A percentile compares a stretch with the other conserved stretches of the same genome.
These are phyloP conservation scores for Zaprionus vittiger DNA, from an alignment of 1,140 invertebrate species.

Conservation along the genomic window DNA sequence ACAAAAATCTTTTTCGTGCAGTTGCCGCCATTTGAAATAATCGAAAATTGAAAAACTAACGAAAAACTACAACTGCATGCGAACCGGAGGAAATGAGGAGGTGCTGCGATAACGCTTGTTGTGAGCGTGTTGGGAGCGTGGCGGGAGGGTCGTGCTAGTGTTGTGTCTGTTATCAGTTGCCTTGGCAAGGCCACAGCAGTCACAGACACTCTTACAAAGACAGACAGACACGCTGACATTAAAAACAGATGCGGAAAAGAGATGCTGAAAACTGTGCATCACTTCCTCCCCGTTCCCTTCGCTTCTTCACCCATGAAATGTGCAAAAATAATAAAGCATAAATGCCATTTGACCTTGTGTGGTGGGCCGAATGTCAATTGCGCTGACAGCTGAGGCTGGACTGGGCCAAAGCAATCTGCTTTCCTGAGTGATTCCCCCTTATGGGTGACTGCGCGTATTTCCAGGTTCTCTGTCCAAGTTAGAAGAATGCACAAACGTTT, in stretches of 20 bases:
- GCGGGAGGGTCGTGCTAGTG: background rate
- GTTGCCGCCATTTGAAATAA: background rate
- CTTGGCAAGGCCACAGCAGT: slow-evolving; percentile 48
- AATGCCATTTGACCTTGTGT: slow-evolving; percentile 69
- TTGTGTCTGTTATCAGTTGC: slow-evolving; percentile 70
- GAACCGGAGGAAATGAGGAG: slow-evolving; percentile 14
- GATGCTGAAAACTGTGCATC: slow-evolving; percentile 8
- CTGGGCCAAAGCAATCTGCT: background rate
- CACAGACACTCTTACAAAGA: slow-evolving; percentile 16
- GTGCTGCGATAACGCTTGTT: slow-evolving; percentile 18
- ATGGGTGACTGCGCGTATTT: slow-evolving; percentile 33
- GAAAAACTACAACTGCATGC: slow-evolving; percentile 31
- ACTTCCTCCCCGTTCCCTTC: background rate
- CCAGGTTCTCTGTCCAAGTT: slow-evolving; percentile 1
- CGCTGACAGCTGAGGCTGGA: slow-evolving; percentile 16
- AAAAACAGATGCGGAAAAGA: slow-evolving; percentile 50
- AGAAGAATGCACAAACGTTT: background rate
- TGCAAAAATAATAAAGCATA: slow-evolving; percentile 52
- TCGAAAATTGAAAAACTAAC: slow-evolving; percentile 49
- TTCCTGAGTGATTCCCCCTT: slow-evolving; percentile 27
- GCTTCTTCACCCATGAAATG: background rate
- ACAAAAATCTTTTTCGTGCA: background rate
- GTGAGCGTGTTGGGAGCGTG: background rate
- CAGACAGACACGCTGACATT: slow-evolving; percentile 54
- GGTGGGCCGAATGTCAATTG: slow-evolving; percentile 58